Evolutionary conservation across 2,888 invertebrate genomes (phyloP).

Genomic region (Diadegma fenestrale): DNA sequence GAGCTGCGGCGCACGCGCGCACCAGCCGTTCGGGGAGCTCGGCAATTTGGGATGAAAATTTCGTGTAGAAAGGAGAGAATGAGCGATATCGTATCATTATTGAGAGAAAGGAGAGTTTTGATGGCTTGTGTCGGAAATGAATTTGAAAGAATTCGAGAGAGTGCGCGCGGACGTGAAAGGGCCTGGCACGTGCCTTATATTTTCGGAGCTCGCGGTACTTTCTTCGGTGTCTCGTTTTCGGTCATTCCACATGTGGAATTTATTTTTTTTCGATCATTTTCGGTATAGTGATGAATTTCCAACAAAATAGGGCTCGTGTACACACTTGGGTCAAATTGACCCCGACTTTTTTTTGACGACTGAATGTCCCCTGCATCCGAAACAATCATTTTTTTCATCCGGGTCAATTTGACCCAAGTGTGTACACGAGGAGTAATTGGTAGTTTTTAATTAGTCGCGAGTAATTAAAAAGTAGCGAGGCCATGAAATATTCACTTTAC

Average conservation of each 20-base stretch:
- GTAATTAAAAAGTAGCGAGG: not conserved
- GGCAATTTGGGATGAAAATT: constrained; percentile 46
- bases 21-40: constrained; percentile 25
- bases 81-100: constrained; percentile 51
- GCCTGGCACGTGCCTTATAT: constrained; percentile 66
- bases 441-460: not conserved
- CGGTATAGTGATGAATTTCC: not conserved
- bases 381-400: too few species aligned
- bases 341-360: too few species aligned
- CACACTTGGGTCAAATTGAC: too few species aligned
- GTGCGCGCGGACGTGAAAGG: constrained; percentile 28
- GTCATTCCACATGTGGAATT: not conserved
- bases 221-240: constrained; percentile 28
- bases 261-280: not conserved
- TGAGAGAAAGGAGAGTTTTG: constrained; percentile 45
- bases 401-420: too few species aligned
- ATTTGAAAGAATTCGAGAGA: constrained; percentile 21
- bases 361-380: too few species aligned
- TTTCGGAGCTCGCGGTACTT: constrained; percentile 39
- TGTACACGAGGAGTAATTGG: too few species aligned
- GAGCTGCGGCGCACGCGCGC: constrained; percentile 10
- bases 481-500: not conserved
- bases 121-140: constrained; percentile 32
- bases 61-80: constrained; percentile 10
- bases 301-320: too few species aligned